phyloP scores from a whole-genome alignment of 2,888 invertebrate genomes.

The Drosophila tanythrix region DNA sequence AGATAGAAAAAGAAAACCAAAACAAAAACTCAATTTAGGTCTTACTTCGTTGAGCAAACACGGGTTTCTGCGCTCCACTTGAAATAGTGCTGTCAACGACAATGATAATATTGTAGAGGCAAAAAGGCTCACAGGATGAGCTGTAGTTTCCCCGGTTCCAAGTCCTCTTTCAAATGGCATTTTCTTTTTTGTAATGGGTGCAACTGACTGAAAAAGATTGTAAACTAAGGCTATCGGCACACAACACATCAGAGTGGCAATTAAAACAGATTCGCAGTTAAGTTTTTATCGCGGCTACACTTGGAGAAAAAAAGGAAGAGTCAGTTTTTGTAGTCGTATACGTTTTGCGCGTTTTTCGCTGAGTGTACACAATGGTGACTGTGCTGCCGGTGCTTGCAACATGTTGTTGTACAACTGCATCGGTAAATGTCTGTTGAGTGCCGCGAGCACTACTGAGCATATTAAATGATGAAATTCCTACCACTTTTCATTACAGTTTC shows the following conservation, averaged over 20 bases:
- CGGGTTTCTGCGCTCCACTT: conserved; percentile 36
- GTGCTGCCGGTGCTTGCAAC: conserved; percentile 17
- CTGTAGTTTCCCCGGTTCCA: neutral
- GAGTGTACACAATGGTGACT: neutral
- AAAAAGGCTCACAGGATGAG: conserved; percentile 1
- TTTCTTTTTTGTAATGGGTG: neutral
- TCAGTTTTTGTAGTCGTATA: no score
- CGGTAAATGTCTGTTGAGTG: conserved; percentile 29
- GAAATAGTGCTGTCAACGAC: conserved; percentile 39
- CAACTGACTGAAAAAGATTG: neutral
- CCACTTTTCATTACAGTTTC: conserved; percentile 89
- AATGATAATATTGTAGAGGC: conserved; percentile 43
- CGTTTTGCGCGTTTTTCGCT: neutral
- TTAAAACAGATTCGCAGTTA: conserved; percentile 27
- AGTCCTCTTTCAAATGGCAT: conserved; percentile 15
- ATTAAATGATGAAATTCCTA: conserved; percentile 48
- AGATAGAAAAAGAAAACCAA: neutral
- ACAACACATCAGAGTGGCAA: conserved; percentile 13
- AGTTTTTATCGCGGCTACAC: neutral
- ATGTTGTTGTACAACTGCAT: conserved; percentile 5
- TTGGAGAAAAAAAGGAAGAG: neutral
- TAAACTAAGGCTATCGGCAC: neutral
- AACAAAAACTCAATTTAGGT: neutral
- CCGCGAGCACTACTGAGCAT: conserved; percentile 31
- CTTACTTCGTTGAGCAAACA: conserved; percentile 45